These are phyloP conservation scores for Lucifuga dentata DNA, from an alignment of 2,113 vertebrate species.

Conservation along the genomic window DNA sequence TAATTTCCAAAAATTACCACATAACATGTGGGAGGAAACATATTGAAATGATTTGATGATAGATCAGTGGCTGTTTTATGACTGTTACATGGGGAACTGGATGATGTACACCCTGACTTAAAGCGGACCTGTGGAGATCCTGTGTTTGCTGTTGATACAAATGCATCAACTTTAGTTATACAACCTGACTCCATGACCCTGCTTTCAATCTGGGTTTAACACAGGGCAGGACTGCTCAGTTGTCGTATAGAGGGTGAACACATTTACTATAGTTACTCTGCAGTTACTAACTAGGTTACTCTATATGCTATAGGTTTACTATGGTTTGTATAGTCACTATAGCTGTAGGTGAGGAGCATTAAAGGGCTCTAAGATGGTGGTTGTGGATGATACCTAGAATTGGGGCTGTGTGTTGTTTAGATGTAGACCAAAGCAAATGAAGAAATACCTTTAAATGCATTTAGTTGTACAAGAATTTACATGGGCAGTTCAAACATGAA, in stretches of 20 bases:
- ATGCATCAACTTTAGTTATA: background rate
- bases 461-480: too few relatives aligned
- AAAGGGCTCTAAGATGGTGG: too few relatives aligned
- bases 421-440: too few relatives aligned
- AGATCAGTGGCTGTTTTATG: conserved; percentile 2
- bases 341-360: too few relatives aligned
- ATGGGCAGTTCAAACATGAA: too few relatives aligned
- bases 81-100: conserved; percentile 4
- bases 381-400: too few relatives aligned
- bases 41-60: background rate
- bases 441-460: too few relatives aligned
- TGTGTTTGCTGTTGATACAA: conserved; percentile 28
- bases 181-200: background rate
- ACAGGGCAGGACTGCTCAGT: background rate
- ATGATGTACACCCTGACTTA: background rate
- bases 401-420: too few relatives aligned
- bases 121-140: background rate
- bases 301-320: too few relatives aligned
- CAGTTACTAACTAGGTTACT: background rate
- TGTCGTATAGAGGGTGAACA: too few relatives aligned
- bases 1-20: too few relatives aligned
- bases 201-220: background rate
- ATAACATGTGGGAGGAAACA: background rate
- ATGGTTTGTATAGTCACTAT: too few relatives aligned
- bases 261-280: background rate